Evolutionary conservation across 2,113 vertebrate genomes (phyloP).

Genomic region (Suricata suricatta): DNA sequence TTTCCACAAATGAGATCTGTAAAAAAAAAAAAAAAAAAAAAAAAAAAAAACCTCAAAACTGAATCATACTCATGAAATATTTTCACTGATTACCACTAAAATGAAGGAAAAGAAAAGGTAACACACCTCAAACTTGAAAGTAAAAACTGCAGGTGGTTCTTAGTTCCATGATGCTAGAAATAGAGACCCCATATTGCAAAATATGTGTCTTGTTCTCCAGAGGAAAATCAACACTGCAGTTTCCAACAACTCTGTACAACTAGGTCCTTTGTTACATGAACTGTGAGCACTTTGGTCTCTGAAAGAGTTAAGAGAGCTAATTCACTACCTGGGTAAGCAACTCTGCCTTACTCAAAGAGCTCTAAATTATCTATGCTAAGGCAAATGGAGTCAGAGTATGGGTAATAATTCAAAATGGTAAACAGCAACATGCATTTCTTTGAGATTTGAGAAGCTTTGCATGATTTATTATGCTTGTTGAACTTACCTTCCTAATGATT

Average conservation of each 20-base stretch:
- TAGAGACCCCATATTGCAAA: not conserved
- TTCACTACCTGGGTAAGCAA: not conserved
- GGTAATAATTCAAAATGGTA: slow-evolving; percentile 36
- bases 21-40: not conserved
- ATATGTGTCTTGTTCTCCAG: not conserved
- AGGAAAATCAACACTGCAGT: not conserved
- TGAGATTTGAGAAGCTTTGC: not conserved
- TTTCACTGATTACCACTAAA: not conserved
- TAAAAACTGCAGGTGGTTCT: not conserved
- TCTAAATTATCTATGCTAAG: not conserved
- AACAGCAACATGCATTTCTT: not conserved
- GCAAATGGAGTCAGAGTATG: not conserved
- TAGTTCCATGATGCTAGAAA: not conserved
- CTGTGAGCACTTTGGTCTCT: not conserved
- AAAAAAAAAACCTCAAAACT: not conserved
- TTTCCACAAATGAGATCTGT: not conserved
- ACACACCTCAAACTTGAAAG: not conserved
- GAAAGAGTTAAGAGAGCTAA: slow-evolving; percentile 31
- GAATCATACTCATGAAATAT: not conserved
- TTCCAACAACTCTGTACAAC: not conserved
- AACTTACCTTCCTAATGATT: slow-evolving; percentile 5
- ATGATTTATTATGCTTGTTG: not conserved
- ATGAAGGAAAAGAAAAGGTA: not conserved
- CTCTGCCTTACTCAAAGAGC: not conserved
- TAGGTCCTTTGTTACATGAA: not conserved